Percentiles rank a stretch among this genome's conserved stretches.
These are phyloP conservation scores for Ailurus styani DNA, from an alignment of 2,113 vertebrate species.

Conservation along the genomic window DNA sequence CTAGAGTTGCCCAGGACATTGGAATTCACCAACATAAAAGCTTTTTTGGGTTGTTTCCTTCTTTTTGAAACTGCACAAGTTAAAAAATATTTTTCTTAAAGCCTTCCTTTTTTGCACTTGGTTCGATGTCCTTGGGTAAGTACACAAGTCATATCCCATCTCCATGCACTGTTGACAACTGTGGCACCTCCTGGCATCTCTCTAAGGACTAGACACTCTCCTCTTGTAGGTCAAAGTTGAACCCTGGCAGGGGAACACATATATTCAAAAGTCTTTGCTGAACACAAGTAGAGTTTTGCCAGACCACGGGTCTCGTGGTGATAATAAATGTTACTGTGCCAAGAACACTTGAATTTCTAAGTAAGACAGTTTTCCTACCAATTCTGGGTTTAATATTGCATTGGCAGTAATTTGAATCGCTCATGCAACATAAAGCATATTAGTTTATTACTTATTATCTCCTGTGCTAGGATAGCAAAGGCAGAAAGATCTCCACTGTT, in stretches of 20 bases:
- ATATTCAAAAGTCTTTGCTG: not conserved
- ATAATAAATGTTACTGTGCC: not conserved
- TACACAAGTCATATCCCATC: not conserved
- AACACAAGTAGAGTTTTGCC: not conserved
- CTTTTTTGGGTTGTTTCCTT: not conserved
- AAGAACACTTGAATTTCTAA: constrained; percentile 55
- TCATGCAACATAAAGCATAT: constrained; percentile 36
- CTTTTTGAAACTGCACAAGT: not conserved
- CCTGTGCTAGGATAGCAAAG: not conserved
- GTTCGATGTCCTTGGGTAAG: not conserved
- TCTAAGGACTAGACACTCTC: not conserved
- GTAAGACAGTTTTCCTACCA: constrained; percentile 25
- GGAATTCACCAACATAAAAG: not conserved
- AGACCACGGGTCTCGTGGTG: constrained; percentile 1
- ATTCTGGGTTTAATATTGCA: constrained; percentile 49
- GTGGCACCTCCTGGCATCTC: not conserved
- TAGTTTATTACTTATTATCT: not conserved
- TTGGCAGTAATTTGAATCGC: constrained; percentile 45
- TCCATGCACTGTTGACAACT: not conserved
- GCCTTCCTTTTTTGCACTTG: not conserved
- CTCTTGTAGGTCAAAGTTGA: not conserved
- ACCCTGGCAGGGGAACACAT: not conserved
- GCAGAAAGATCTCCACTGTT: not conserved
- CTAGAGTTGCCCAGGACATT: not conserved
- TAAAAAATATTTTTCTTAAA: not conserved